Conservation (phyloP, 2,888 invertebrate species). For the Stenichneumon culpator region DNA sequence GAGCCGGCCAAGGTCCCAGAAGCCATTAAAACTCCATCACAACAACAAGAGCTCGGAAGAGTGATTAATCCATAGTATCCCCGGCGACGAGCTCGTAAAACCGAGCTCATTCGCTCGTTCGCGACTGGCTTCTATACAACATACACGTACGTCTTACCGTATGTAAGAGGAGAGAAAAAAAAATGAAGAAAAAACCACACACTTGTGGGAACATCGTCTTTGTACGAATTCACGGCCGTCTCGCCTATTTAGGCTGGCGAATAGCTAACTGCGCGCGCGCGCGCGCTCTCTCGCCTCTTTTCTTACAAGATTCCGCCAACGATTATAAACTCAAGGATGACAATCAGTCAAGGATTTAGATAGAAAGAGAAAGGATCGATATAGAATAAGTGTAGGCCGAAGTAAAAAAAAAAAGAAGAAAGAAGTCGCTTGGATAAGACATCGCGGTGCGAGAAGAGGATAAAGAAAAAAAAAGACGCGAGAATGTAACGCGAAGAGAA, state of each 20-base stretch:
- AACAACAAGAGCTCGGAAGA: constrained; percentile 63
- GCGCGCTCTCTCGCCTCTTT: background rate
- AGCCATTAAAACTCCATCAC: constrained; percentile 71
- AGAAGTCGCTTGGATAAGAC: background rate
- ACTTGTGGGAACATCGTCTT: constrained; percentile 50
- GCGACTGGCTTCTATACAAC: constrained; percentile 28
- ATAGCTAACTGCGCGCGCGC: background rate
- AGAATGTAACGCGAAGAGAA: constrained; percentile 34
- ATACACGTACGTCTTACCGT: background rate
- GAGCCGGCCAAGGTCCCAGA: constrained; percentile 63
- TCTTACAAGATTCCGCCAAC: constrained; percentile 55
- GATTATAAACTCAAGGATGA: constrained; percentile 62
- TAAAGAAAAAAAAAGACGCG: constrained; percentile 32
- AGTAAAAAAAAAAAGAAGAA: background rate
- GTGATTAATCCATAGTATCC: constrained; percentile 65
- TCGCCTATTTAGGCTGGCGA: constrained; percentile 42
- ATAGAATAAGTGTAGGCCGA: constrained; percentile 41
- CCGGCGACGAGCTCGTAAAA: constrained; percentile 46
- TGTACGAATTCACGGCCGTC: constrained; percentile 58
- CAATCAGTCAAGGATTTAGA: constrained; percentile 56
- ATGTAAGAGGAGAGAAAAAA: background rate
- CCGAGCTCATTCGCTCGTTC: constrained; percentile 15
- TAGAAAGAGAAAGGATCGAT: constrained; percentile 52
- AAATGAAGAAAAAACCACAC: background rate
- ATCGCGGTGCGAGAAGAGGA: constrained; percentile 31